phyloP scores from a whole-genome alignment of 2,113 vertebrate species.

The Vidua chalybeata region DNA sequence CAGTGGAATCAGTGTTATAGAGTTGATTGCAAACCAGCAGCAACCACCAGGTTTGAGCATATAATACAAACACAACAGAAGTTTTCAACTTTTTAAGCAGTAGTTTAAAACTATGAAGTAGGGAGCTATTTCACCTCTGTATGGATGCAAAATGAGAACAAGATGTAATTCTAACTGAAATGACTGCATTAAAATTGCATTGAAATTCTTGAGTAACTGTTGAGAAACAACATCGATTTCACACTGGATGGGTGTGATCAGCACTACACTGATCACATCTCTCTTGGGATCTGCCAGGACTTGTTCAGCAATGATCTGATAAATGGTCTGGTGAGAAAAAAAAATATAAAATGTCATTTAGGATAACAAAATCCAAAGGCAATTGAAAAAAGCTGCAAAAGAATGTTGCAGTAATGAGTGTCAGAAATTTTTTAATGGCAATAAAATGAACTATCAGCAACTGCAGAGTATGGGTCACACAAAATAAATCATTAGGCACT shows the following conservation, averaged over 20 bases:
- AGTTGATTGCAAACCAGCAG: not conserved
- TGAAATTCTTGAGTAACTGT: not conserved
- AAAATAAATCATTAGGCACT: not conserved
- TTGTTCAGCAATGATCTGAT: not conserved
- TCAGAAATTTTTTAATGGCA: not conserved
- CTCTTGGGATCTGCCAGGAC: not conserved
- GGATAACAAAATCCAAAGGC: not conserved
- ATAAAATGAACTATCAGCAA: not conserved
- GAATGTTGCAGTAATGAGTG: not conserved
- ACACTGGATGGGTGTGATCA: not conserved
- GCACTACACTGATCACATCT: not conserved
- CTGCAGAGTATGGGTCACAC: not conserved
- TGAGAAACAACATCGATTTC: not conserved
- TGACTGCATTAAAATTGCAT: not conserved
- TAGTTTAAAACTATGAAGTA: not conserved
- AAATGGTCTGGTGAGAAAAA: not conserved
- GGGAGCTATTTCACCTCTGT: not conserved
- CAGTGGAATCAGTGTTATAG: not conserved
- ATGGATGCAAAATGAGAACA: not conserved
- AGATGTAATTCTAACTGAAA: not conserved
- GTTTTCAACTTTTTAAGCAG: not conserved
- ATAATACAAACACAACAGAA: not conserved
- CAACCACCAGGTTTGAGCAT: not conserved
- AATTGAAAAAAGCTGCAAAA: not conserved
- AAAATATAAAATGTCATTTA: not conserved